Base-by-base conservation (phyloP, 2,797 vertebrate species). In the Trachurus trachurus region DNA sequence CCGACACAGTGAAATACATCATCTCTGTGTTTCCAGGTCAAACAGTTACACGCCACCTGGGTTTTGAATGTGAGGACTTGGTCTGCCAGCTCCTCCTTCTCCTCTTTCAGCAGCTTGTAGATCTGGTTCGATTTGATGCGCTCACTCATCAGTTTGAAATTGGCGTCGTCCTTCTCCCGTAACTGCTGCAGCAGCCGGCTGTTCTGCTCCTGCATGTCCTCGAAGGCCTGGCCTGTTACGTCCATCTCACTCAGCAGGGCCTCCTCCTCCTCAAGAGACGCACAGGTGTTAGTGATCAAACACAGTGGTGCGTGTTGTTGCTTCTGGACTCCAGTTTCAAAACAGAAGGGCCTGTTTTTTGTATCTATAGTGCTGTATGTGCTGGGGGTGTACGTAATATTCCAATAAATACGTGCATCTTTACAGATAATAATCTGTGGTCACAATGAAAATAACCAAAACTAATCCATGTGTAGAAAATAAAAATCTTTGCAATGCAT, bases 191-290 rank as follows among this genome's bases (percentile, higher is more conserved):
- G 88, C 52, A 98, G 93, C 1, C 97, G 93, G 87, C 97, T 98
- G 54, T 98, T 98, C 90, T 98, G 97, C 88, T 98, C 97, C 91
- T 98, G 97, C 97, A 98, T 98, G 92, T 98, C 97, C 78, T 98
- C 97, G 22, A 98, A 98, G 31, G 97, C 97, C 90, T 98, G 97
- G 29, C 97, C 97, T 0, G 97, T 97, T 56, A 98, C 96, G 6
- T 97, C 97, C 97, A 98, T 98, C 93, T 98, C 97, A 2, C 97
- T 97, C 53, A 98, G 93, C 81, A 97, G 84, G 16, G 97, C 96
- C 77, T 98, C 97, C 87, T 97, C 97, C 90, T 98, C 97, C 97
- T 98, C 62, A 29, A 71, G 76, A 71, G 44, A 92, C 17, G 54
- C 47, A 85, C 42, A 61, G 39, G 71, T 13, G 61, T 70, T 74